Evolutionary conservation across 2,113 vertebrate genomes (phyloP).

Genomic region (Carettochelys insculpta): DNA sequence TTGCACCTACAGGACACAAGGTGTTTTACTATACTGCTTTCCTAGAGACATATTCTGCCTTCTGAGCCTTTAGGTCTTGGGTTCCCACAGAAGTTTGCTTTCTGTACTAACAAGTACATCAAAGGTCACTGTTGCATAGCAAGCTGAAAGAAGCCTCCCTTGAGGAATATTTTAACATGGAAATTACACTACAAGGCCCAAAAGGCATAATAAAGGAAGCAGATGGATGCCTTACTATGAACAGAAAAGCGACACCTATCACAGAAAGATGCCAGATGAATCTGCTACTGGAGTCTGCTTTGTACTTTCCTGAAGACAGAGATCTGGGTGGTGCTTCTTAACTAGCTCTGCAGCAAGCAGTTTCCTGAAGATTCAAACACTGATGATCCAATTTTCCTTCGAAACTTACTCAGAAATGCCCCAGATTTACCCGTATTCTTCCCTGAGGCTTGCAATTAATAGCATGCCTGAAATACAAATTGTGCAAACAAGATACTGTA

Average conservation of each 20-base stretch:
- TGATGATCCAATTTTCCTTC: neutral
- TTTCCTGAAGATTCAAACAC: neutral
- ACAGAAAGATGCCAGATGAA: conserved; percentile 2
- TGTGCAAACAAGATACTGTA: neutral
- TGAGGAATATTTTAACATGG: conserved; percentile 33
- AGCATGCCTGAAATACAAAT: neutral
- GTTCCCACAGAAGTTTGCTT: conserved; percentile 23
- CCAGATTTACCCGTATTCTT: conserved; percentile 13
- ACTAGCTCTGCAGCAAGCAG: conserved; percentile 3
- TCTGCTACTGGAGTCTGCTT: neutral
- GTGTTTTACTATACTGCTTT: neutral
- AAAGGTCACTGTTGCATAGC: conserved; percentile 19
- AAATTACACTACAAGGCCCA: conserved; percentile 21
- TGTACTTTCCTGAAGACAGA: neutral
- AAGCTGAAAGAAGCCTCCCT: conserved; percentile 27
- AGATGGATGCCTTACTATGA: neutral
- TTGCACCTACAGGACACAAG: neutral
- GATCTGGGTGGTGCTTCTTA: conserved; percentile 14
- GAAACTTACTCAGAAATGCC: neutral
- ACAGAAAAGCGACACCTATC: neutral
- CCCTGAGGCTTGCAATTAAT: conserved; percentile 5
- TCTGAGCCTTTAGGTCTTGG: neutral
- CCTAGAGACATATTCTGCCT: neutral
- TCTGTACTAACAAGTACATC: conserved; percentile 35
- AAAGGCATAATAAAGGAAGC: neutral